Evolutionary conservation across 92 coral and sea anemone genomes (phyloP).

Genomic region (Muricea muricata): DNA sequence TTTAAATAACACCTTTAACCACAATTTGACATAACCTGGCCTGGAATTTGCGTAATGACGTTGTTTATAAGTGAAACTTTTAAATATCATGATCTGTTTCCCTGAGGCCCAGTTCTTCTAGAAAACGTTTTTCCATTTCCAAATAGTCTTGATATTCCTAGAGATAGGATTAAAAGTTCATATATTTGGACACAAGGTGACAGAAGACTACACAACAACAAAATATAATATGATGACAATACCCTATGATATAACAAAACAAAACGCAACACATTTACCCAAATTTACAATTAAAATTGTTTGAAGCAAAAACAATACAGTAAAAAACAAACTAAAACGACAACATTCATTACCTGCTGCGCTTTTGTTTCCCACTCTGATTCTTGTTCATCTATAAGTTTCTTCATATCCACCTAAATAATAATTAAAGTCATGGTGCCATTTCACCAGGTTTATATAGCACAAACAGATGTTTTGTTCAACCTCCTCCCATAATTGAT

Average conservation of each 20-base stretch:
- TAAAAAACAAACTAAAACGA: too few species aligned
- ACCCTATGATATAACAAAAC: neutral
- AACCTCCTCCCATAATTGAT: too few species aligned
- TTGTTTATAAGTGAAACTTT: conserved; percentile 36
- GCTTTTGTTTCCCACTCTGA: conserved; percentile 85
- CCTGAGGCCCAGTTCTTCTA: conserved; percentile 88
- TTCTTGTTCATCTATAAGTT: conserved; percentile 80
- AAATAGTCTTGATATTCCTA: conserved; percentile 95
- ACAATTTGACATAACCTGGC: neutral
- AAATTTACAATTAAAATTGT: too few species aligned
- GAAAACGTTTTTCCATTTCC: conserved; percentile 88
- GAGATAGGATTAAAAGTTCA: too few species aligned
- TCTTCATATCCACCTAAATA: conserved; percentile 73
- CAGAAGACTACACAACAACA: too few species aligned
- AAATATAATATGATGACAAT: neutral
- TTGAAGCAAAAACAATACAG: too few species aligned
- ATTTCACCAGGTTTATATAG: neutral
- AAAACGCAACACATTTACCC: too few species aligned
- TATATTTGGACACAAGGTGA: too few species aligned
- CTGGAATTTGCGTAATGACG: neutral
- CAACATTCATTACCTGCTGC: conserved; percentile 63
- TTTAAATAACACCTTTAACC: too few species aligned
- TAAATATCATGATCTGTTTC: conserved; percentile 71
- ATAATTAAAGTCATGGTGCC: too few species aligned
- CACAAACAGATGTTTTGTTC: too few species aligned